phyloP scores from a whole-genome alignment of 2,888 invertebrate genomes.

The Leptura quadrifasciata region DNA sequence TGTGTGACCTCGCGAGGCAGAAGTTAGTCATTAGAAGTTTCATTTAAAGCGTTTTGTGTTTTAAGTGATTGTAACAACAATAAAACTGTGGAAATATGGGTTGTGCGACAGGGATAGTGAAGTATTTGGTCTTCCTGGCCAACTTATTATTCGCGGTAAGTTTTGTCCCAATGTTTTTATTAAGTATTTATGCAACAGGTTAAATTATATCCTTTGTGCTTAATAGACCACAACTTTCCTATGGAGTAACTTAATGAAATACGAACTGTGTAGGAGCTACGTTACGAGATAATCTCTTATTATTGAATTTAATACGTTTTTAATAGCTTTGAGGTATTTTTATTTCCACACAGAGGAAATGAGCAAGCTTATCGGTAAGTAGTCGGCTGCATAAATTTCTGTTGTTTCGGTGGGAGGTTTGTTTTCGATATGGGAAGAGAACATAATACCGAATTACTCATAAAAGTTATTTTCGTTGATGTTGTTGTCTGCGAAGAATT shows the following conservation, averaged over 20 bases:
- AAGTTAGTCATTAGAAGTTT: slow-evolving; percentile 33
- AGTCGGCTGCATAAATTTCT: neutral
- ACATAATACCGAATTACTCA: slow-evolving; percentile 20
- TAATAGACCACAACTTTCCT: too few relatives aligned
- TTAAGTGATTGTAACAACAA: slow-evolving; percentile 29
- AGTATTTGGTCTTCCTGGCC: slow-evolving; percentile 71
- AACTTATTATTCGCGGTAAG: slow-evolving; percentile 84
- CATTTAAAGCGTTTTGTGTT: slow-evolving; percentile 17
- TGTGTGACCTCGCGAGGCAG: slow-evolving; percentile 26
- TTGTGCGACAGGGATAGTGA: slow-evolving; percentile 71
- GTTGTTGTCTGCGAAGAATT: slow-evolving; percentile 24
- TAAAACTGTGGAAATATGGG: slow-evolving; percentile 65
- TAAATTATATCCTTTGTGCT: slow-evolving; percentile 5
- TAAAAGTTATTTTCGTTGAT: slow-evolving; percentile 27
- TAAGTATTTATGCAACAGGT: slow-evolving; percentile 56
- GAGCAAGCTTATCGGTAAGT: neutral
- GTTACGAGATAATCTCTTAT: neutral
- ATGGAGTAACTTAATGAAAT: neutral
- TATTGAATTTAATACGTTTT: slow-evolving; percentile 9
- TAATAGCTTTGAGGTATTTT: neutral
- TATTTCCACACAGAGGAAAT: neutral
- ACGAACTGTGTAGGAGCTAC: neutral
- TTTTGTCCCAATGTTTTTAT: slow-evolving; percentile 64
- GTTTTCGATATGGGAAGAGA: slow-evolving; percentile 4
- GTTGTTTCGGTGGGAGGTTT: neutral